Base-by-base conservation (phyloP, 1,140 invertebrate genomes). In the Paracyclopina nana region DNA sequence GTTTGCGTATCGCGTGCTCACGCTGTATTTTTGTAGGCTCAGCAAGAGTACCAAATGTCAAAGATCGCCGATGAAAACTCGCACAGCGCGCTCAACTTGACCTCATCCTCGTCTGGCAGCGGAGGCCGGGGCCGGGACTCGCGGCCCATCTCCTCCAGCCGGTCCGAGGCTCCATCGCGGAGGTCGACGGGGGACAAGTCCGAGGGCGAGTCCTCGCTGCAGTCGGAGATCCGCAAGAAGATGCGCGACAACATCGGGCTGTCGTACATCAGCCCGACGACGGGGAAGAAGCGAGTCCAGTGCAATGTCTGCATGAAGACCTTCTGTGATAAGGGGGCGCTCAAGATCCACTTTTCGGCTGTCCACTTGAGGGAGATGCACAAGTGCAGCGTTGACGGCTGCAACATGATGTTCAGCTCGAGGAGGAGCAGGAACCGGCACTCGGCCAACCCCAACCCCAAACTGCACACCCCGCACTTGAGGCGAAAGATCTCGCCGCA, bases 331-430 rank as follows among this genome's bases (percentile, higher is more conserved):
- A 99, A 98, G 70, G 91, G 91, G 46, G 95, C 95, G 0, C 70
- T 99, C 1, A 99, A 99, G 68, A 99, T 99, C 20, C 95, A 99
- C 62, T 98, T 96, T 62, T 96, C 90, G 41, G 94, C 95, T 0
- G 95, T 99, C 5, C 95, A 99, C 65, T 64, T 98, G 50, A 75
- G 87, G 16, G 95, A 99, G 70, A 98, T 98, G 92, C 94, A 99
- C 65, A 91, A 90, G 63, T 99, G 94, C 63, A 95, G 91, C 0
- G 88, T 98, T 0, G 82, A 90, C 59, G 92, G 94, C 0, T 99
- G 94, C 67, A 95, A 84, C 62, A 97, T 96, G 86, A 94, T 95
- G 84, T 98, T 99, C 63, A 95, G 88, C 63, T 95, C 88, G 11
- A 71, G 92, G 55, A 70, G 94, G 52, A 94, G 87, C 18, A 70